Percentiles rank a stretch among this genome's conserved stretches.
Evolutionary conservation across 2,113 vertebrate species (phyloP).

Genomic region (Caranx melampygus): DNA sequence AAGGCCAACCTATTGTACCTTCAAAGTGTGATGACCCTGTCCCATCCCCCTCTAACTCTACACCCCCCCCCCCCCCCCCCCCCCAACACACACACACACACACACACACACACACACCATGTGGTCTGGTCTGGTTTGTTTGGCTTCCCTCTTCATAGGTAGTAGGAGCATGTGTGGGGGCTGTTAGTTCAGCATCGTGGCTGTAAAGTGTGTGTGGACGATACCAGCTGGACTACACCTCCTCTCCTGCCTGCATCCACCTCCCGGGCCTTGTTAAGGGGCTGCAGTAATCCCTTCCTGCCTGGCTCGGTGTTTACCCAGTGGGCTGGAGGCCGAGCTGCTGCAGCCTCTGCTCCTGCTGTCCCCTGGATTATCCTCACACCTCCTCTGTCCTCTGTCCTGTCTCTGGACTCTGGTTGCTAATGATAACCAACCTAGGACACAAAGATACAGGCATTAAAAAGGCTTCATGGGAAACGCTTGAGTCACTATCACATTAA

Average conservation of each 20-base stretch:
- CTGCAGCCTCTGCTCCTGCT: conserved; percentile 40
- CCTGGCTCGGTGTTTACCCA: conserved; percentile 60
- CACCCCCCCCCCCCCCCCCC: conserved; percentile 29
- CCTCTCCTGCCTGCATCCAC: conserved; percentile 41
- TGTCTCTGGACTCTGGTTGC: neutral
- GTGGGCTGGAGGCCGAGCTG: conserved; percentile 31
- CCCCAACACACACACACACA: conserved; percentile 45
- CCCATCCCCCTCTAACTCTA: conserved; percentile 38
- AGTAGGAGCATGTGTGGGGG: conserved; percentile 48
- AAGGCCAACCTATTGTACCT: conserved; percentile 69
- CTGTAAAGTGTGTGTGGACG: conserved; percentile 35
- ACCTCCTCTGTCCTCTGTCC: neutral
- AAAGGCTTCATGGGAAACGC: no score
- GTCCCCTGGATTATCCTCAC: conserved; percentile 14
- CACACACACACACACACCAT: conserved; percentile 38
- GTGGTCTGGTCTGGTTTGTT: conserved; percentile 55
- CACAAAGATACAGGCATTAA: no score
- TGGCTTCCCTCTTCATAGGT: conserved; percentile 58
- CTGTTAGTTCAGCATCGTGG: conserved; percentile 41
- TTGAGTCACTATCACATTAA: neutral
- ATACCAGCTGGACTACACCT: conserved; percentile 63
- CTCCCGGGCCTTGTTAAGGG: conserved; percentile 59
- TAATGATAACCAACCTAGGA: neutral
- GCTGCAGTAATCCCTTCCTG: conserved; percentile 44
- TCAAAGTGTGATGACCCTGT: conserved; percentile 67